Evolutionary conservation across 2,888 invertebrate species (phyloP), one percentile per base, ranked within the genome.

Genomic region (Eristalis tenax): DNA sequence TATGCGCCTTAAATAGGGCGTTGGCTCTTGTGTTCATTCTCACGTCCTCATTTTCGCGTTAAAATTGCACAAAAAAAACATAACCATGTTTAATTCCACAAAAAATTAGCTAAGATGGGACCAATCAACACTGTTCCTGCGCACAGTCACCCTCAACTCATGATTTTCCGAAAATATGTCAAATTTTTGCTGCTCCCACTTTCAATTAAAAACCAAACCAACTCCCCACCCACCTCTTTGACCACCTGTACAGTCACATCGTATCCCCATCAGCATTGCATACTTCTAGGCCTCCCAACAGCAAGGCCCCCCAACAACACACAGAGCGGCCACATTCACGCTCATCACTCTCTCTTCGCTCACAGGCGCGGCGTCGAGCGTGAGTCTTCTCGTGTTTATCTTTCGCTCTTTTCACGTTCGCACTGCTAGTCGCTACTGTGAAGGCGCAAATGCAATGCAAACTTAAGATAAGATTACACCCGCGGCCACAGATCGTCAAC

Each of bases 401-500:
- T 50, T 26, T 15, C 26, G n/a, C 40, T 79, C 59, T 43, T 43
- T 43, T 43, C 1, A n/a, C 43, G 43, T 18, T 50, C 18, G 18
- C 50, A 15, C 40, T 68, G 64, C 28, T 38, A 38, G 32, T 40
- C 28, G 38, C 13, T 38, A 22, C 50, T 26, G 28, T 83, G 59
- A 18, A 79, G 66, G 75, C 73, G 75, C 77, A 79, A 75, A 77
- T 83, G 79, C 83, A 87, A 69, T 83, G 83, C 79, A 87, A 87
- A 83, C 83, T 63, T n/a, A 40, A 87, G 87, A 87, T 87, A 87
- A 87, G 87, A 87, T 87, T 83, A 87, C 76, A 73, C 76, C 35
- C 40, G 61, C 61, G 28, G 68, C 38, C 79, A 76, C 83, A 87
- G 79, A 83, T 80, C 87, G 83, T 87, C 87, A 83, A 83, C 79